phyloP scores from a whole-genome alignment of 1,140 invertebrate genomes.

The Dendrolimus punctatus region DNA sequence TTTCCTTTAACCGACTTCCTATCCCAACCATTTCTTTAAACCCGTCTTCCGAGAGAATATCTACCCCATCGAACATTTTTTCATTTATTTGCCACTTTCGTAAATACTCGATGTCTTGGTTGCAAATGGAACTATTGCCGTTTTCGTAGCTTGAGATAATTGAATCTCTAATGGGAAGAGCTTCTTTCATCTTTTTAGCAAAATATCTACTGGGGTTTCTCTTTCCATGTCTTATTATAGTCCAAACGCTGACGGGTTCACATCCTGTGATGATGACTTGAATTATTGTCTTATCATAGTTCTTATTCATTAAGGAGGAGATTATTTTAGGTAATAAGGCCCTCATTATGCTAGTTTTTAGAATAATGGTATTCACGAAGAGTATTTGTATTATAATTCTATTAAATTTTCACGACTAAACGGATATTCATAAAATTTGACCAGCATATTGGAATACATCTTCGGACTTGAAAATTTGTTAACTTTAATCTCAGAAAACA shows the following conservation, averaged over 20 bases:
- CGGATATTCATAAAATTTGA: too few species aligned
- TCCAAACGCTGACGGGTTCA: conserved; percentile 5
- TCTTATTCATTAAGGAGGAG: too few species aligned
- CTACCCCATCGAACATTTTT: not conserved
- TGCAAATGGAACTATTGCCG: conserved; percentile 3
- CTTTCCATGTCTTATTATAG: conserved; percentile 2
- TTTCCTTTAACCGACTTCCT: conserved; percentile 2
- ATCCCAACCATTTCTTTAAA: conserved; percentile 3
- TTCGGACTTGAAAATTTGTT: too few species aligned
- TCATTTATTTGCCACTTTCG: conserved; percentile 3
- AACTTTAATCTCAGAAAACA: too few species aligned
- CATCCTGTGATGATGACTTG: not conserved
- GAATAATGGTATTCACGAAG: too few species aligned
- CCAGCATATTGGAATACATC: too few species aligned
- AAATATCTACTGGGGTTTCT: conserved; percentile 1
- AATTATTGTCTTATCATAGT: too few species aligned
- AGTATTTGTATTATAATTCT: too few species aligned
- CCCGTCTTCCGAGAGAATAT: conserved; percentile 1
- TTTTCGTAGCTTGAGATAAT: conserved; percentile 5
- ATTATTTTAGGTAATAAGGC: not conserved
- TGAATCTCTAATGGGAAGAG: not conserved
- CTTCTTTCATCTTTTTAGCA: not conserved
- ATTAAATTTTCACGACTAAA: too few species aligned
- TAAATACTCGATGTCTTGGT: conserved; percentile 7
- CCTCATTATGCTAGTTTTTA: not conserved